Conservation (phyloP, 2,888 invertebrate genomes). For the Limnephilus marmoratus region DNA sequence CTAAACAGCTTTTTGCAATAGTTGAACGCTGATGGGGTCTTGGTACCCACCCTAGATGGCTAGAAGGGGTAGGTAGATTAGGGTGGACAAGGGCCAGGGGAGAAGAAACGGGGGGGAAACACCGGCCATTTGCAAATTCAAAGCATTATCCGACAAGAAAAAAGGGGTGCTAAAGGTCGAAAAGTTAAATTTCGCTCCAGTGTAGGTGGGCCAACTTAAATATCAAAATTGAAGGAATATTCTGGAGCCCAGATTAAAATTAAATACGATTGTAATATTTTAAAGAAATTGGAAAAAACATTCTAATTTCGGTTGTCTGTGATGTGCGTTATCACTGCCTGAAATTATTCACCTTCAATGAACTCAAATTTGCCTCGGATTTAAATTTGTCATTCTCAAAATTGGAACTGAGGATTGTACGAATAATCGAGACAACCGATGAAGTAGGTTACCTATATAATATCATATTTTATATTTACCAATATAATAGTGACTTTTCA, state of each 20-base stretch:
- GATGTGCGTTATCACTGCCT: no score
- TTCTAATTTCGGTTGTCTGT: no score
- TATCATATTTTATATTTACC: no score
- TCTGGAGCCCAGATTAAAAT: neutral
- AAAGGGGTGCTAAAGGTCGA: constrained; percentile 34
- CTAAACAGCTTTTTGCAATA: constrained; percentile 66
- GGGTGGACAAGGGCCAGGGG: constrained; percentile 20
- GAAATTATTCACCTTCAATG: no score
- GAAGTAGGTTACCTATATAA: no score
- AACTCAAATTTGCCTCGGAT: no score
- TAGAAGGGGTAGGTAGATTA: constrained; percentile 37
- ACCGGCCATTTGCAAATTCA: constrained; percentile 57
- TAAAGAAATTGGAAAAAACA: neutral
- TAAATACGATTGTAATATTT: neutral
- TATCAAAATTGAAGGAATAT: neutral
- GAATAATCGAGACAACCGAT: no score
- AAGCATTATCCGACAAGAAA: constrained; percentile 37
- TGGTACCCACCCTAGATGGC: constrained; percentile 39
- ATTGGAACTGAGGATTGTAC: no score
- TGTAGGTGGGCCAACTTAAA: neutral
- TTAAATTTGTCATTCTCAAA: no score
- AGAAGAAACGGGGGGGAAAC: constrained; percentile 48
- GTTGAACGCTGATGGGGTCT: constrained; percentile 60
- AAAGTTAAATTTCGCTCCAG: neutral
- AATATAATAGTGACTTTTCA: no score